Evolutionary conservation across 2,888 invertebrate species (phyloP).

Genomic region (Euzetes globulus): DNA sequence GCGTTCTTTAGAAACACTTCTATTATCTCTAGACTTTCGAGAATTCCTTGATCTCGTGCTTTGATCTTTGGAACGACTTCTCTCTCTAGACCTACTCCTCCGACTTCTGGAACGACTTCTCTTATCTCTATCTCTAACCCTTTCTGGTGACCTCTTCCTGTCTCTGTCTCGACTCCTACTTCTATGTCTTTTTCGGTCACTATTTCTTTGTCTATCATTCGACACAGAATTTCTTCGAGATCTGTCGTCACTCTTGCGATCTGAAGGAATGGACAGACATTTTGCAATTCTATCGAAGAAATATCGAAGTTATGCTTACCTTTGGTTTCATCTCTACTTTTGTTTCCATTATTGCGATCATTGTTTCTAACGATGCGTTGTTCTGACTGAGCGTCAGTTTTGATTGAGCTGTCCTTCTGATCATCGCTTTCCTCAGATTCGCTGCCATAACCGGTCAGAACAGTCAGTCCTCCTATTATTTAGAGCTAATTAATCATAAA

Average conservation of each 20-base stretch:
- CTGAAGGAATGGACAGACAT: neutral
- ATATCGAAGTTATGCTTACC: neutral
- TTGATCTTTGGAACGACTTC: conserved; percentile 35
- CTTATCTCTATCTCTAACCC: conserved; percentile 26
- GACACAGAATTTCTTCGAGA: neutral
- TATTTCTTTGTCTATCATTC: neutral
- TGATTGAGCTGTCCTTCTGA: conserved; percentile 34
- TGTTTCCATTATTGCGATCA: neutral
- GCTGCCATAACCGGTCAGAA: conserved; percentile 51
- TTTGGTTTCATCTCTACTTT: neutral
- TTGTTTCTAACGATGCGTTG: conserved; percentile 36
- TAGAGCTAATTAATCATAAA: neutral
- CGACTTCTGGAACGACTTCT: conserved; percentile 2
- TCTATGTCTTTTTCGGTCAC: conserved; percentile 30
- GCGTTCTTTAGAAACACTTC: neutral
- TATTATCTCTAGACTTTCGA: neutral
- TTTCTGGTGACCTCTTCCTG: neutral
- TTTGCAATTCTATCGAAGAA: neutral
- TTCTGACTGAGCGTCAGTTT: neutral
- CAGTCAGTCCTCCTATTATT: conserved; percentile 17
- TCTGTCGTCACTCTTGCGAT: neutral
- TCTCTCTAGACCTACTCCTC: conserved; percentile 37
- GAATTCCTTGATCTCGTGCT: neutral
- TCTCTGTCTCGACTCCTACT: conserved; percentile 15
- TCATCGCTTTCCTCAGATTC: conserved; percentile 58